Evolutionary conservation across 2,797 vertebrate species (phyloP), one percentile per base, ranked within the genome.

Genomic region (Argyrosomus regius): DNA sequence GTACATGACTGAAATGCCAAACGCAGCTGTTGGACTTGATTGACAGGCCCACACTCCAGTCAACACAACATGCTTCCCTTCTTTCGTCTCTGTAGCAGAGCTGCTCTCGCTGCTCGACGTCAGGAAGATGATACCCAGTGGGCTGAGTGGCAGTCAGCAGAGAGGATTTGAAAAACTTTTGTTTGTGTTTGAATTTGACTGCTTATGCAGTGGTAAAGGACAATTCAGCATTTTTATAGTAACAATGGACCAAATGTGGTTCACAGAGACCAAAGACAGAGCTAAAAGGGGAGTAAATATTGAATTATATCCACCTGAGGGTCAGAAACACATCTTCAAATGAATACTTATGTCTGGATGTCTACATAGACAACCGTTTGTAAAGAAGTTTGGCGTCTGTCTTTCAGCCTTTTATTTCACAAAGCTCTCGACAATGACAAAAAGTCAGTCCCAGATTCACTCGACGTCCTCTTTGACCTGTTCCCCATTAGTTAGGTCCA

Each of bases 1-100:
- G 84, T 88, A 87, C 88, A 88, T 89, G 92, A 89, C 88, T 89
- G 79, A 87, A 92, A 91, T 91, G 79, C 87, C 83, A 88, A 91
- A 88, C 66, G 82, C 75, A 58, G 81, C 84, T 70, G 88, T 82
- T 76, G 62, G 79, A n/a, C 3, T 3, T 91, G 93, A 93, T 39
- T 91, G 91, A 92, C 92, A 80, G 87, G 68, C 71, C 83, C 81
- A 35, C 87, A 74, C 78, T 86, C 80, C 86, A 85, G 73, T 85
- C 86, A 62, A 74, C 46, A 41, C 83, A 73, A 78, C 89, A 80
- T 63, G 88, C 87, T 57, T 61, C 77, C 80, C 76, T 72, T 75
- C 89, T 78, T 63, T 46, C n/a, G 58, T 68, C 65, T 84, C 63
- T 87, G 89, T 81, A 83, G 82, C 69, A 43, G 72, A 24, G 75